Base-by-base conservation (phyloP, 2,888 invertebrate genomes). In the Drosophila paramelanica region DNA sequence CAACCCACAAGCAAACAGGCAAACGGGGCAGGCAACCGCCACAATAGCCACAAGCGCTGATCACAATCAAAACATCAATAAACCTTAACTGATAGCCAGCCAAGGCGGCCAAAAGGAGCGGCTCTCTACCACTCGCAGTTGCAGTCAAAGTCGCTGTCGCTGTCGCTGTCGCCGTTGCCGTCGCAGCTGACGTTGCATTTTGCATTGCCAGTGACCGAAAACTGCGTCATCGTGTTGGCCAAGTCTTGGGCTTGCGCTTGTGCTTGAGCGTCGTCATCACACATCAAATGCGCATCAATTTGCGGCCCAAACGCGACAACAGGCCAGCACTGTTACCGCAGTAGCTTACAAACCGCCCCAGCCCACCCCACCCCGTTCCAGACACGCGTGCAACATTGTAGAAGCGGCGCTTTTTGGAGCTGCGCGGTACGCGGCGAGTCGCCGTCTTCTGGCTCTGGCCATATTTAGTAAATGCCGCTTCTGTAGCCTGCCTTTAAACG, bases 391-490 rank as follows among this genome's bases (percentile, higher is more conserved):
- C 70, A 81, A 61, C 70, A 67, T 64, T 64, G 70, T 61, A 67
- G 62, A 42, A 68, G 70, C 77, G 62, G 62, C 77, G 65, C 71
- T 62, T 67, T 55, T 52, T 52, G 51, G 64, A 36, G 43, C 60
- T 55, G 45, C 59, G 27, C 27, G 27, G 27, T 31, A 31, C 27
- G 27, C 27, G 51, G 27, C 27, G 51, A 39, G 52, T 59, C 33
- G 43, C 67, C 61, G 69, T 49, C 69, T 56, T 33, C 33, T 56
- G 62, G 60, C 59, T 68, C 70, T 83, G 86, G 79, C 85, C 85
- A 88, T 86, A 86, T 86, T 88, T 88, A 88, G 88, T 86, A 83
- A 88, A 85, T 83, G 86, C 88, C 88, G 86, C 85, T 83, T 84
- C 83, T 83, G 83, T 87, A 73, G 84, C 85, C 79, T 77, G 77